phyloP scores from a whole-genome alignment of 64 coral and sea anemone genomes.

The Anthopleura sola region DNA sequence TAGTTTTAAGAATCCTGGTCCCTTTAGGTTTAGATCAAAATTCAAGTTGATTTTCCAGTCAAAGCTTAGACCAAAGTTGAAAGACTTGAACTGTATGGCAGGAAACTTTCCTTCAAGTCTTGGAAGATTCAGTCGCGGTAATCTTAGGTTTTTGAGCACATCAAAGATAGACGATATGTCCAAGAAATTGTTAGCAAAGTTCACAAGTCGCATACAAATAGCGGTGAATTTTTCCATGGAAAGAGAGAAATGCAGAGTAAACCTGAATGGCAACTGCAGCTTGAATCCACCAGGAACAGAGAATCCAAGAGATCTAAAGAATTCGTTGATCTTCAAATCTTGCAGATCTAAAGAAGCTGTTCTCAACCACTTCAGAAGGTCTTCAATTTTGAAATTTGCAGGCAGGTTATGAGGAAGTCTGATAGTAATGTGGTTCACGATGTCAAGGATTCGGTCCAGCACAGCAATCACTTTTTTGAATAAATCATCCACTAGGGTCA shows the following conservation, averaged over 20 bases:
- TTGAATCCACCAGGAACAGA: conserved; percentile 62
- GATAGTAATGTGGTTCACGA: conserved; percentile 51
- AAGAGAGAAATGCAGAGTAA: conserved; percentile 59
- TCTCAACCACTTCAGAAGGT: conserved; percentile 53
- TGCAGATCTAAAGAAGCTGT: conserved; percentile 49
- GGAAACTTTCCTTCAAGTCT: conserved; percentile 35
- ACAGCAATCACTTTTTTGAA: conserved; percentile 62
- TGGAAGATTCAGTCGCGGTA: conserved; percentile 48
- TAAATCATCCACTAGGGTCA: conserved; percentile 58
- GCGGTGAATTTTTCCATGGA: conserved; percentile 66
- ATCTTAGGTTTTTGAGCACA: conserved; percentile 38
- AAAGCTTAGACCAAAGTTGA: conserved; percentile 88
- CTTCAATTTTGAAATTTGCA: conserved; percentile 56
- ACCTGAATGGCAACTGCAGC: conserved; percentile 73
- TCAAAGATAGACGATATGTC: conserved; percentile 73
- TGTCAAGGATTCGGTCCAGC: conserved; percentile 57
- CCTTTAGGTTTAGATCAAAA: conserved; percentile 66
- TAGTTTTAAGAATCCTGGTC: conserved; percentile 57
- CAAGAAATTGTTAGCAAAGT: conserved; percentile 72
- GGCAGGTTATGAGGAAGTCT: conserved; percentile 72
- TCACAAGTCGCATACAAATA: conserved; percentile 51
- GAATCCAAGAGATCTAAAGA: conserved; percentile 59
- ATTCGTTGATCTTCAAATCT: conserved; percentile 58
- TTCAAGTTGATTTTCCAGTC: conserved; percentile 79
- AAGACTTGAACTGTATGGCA: background rate